phyloP scores from a whole-genome alignment of 2,797 vertebrate species.

The Trachops cirrhosus region DNA sequence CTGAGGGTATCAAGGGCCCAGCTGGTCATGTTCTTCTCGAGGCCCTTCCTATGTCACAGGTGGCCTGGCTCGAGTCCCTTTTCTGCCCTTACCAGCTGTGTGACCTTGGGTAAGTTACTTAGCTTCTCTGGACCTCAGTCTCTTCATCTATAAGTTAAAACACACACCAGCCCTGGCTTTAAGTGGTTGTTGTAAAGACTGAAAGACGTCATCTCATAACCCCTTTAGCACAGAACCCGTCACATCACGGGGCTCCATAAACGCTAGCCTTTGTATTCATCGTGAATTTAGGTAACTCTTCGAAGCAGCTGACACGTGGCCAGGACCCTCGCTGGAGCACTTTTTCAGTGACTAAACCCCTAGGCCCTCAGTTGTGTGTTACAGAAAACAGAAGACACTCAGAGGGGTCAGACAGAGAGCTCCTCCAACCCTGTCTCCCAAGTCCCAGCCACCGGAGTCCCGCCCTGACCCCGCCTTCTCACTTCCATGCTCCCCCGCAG shows the following conservation, averaged over 20 bases:
- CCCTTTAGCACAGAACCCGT: not conserved
- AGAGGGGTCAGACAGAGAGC: not conserved
- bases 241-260: not conserved
- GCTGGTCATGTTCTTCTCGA: not conserved
- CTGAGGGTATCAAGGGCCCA: no score
- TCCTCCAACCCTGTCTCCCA: not conserved
- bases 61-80: no score
- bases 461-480: accelerated
- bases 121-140: not conserved
- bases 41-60: not conserved
- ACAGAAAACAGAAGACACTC: not conserved
- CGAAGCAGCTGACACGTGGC: not conserved
- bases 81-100: not conserved
- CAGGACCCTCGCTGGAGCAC: not conserved
- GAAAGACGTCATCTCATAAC: not conserved
- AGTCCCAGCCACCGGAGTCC: not conserved
- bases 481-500: accelerated
- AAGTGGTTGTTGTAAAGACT: not conserved
- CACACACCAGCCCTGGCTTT: not conserved
- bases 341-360: not conserved
- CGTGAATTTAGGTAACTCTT: not conserved
- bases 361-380: not conserved
- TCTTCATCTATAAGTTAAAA: not conserved
- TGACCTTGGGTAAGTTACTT: not conserved
- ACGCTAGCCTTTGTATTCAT: not conserved